Evolutionary conservation across 2,113 vertebrate species (phyloP).

Genomic region (Phrynosoma platyrhinos): DNA sequence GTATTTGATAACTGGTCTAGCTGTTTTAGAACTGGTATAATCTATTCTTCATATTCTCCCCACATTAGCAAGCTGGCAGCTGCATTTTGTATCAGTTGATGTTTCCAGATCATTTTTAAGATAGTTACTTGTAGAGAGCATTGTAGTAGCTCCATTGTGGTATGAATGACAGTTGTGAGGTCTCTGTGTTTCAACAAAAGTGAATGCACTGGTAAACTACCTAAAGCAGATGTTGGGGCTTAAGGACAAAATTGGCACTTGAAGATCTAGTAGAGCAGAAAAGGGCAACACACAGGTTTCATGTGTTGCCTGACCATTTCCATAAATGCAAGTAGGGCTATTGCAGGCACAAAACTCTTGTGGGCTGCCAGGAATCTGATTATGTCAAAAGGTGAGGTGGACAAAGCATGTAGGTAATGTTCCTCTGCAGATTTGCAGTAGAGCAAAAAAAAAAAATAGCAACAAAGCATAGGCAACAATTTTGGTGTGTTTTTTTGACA

Average conservation of each 20-base stretch:
- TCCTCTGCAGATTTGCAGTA: no score
- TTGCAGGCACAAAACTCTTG: no score
- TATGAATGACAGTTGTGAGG: not conserved
- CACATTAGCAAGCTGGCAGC: not conserved
- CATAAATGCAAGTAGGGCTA: no score
- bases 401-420: no score
- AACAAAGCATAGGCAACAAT: no score
- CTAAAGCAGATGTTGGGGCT: not conserved
- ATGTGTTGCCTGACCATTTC: no score
- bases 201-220: not conserved
- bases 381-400: no score
- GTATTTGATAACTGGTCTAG: not conserved
- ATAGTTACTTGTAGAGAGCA: not conserved
- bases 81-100: not conserved
- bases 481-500: no score
- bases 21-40: not conserved
- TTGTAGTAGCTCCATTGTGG: not conserved
- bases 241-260: not conserved
- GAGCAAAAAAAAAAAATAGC: no score
- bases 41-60: not conserved
- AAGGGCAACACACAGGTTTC: no score
- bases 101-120: not conserved
- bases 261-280: no score
- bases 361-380: no score
- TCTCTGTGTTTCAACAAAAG: not conserved